Base-by-base conservation (phyloP, 2,113 vertebrate species). In the Taurulus bubalis region DNA sequence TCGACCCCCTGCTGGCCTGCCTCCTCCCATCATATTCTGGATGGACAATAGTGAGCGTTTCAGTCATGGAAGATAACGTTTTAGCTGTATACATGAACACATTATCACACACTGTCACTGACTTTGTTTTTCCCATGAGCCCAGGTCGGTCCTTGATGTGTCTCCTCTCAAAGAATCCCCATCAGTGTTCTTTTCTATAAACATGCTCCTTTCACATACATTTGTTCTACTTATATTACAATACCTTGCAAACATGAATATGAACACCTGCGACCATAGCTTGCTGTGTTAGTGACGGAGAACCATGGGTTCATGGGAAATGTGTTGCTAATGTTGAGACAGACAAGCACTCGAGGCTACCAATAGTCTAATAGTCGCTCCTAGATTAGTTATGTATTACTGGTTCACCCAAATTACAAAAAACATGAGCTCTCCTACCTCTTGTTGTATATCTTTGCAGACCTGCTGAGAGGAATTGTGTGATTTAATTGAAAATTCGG, bases 1-100 rank as follows among this genome's bases (percentile, higher is more conserved):
- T 82, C 95, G 95, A 71, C 98, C 98, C n/a, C 98, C 98, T 0
- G 90, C 95, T 45, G 98, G 98, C 75, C 95, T 99, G 51, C 98
- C 98, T 28, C 97, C 97, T 60, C 97, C 98, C 68, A 95, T 99
- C 80, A 96, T 99, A 90, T 99, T 99, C 95, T 99, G 98, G 98
- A 99, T 99, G 98, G 97, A 99, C 95, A 98, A 97, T 22, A 96
- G 98, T 99, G 94, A 99, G 97, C 89, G 2, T 38, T 53, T 51
- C 10, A 30, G 6, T 34, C 42, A 32, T 47, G 1, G 5, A 9
- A 5, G 16, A 68, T 65, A 12, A 58, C 30, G 0, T 40, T 53
- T 76, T 10, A 38, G 16, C 16, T 78, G 7, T 15, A 24, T 3
- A 10, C 6, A 34, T 26, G 2, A 32, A 49, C 11, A 66, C 40